These are phyloP conservation scores for Camponotus floridanus DNA, from an alignment of 1,140 invertebrate species.

Conservation along the genomic window DNA sequence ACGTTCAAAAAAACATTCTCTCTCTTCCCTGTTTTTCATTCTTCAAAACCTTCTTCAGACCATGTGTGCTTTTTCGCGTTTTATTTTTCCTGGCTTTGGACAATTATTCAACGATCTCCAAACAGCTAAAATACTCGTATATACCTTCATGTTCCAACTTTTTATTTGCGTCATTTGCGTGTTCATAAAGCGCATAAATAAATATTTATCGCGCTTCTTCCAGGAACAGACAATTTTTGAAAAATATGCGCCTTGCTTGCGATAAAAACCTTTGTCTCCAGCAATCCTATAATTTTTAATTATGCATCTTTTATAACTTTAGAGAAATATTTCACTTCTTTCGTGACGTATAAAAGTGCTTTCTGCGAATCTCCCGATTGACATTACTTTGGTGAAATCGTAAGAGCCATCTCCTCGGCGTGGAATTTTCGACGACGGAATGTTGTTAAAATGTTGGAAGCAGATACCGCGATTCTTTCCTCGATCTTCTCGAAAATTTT, in stretches of 20 bases:
- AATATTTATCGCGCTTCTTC: neutral
- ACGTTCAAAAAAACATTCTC: slow-evolving; percentile 33
- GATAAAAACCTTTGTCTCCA: neutral
- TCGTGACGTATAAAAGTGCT: too few relatives aligned
- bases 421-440: neutral
- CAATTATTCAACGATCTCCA: neutral
- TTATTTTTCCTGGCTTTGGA: neutral
- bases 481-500: neutral
- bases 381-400: too few relatives aligned
- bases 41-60: neutral
- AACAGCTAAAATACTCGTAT: neutral
- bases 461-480: neutral
- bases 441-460: neutral
- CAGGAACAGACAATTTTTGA: neutral
- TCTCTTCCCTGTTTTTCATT: slow-evolving; percentile 25
- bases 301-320: too few relatives aligned
- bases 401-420: neutral
- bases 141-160: neutral
- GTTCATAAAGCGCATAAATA: neutral
- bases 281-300: too few relatives aligned
- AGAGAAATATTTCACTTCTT: too few relatives aligned
- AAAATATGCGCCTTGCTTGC: neutral
- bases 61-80: neutral
- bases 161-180: neutral
- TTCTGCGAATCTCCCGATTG: too few relatives aligned